phyloP scores from a whole-genome alignment of 2,113 vertebrate genomes.

The Acrocephalus kingi region DNA sequence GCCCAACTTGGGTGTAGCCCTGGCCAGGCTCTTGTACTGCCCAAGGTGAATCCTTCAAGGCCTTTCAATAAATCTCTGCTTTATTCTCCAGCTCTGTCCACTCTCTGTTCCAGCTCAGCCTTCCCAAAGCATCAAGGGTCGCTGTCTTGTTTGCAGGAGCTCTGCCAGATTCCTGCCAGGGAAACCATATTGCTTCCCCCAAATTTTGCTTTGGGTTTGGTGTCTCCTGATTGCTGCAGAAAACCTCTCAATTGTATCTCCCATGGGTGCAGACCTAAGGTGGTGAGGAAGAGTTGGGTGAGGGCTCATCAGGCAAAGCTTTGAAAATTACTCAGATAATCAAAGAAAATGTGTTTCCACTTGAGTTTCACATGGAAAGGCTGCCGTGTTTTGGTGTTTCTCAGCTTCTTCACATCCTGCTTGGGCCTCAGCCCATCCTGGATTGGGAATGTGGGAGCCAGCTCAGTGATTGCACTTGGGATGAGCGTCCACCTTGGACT shows the following conservation, averaged over 20 bases:
- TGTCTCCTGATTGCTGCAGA: background rate
- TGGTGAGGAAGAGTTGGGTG: background rate
- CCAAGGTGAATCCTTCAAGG: background rate
- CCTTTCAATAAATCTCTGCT: background rate
- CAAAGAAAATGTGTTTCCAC: background rate
- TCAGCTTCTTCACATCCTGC: background rate
- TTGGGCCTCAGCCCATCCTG: background rate
- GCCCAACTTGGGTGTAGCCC: too few species aligned
- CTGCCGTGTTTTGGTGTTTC: background rate
- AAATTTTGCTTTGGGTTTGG: background rate
- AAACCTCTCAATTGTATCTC: background rate
- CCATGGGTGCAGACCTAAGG: fast-evolving
- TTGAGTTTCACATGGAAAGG: fast-evolving
- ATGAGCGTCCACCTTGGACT: background rate
- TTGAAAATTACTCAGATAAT: fast-evolving
- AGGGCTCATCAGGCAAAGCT: background rate
- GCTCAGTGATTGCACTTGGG: fast-evolving
- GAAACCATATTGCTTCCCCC: background rate
- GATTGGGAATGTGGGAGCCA: background rate
- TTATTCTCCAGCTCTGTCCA: background rate
- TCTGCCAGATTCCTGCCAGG: background rate
- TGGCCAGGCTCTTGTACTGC: too few species aligned
- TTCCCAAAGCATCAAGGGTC: background rate
- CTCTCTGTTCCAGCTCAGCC: background rate
- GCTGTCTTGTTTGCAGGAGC: background rate